Percentiles rank a stretch among this genome's conserved stretches.
phyloP scores from a whole-genome alignment of 92 coral and sea anemone species.

The Phenganax stokvisi region DNA sequence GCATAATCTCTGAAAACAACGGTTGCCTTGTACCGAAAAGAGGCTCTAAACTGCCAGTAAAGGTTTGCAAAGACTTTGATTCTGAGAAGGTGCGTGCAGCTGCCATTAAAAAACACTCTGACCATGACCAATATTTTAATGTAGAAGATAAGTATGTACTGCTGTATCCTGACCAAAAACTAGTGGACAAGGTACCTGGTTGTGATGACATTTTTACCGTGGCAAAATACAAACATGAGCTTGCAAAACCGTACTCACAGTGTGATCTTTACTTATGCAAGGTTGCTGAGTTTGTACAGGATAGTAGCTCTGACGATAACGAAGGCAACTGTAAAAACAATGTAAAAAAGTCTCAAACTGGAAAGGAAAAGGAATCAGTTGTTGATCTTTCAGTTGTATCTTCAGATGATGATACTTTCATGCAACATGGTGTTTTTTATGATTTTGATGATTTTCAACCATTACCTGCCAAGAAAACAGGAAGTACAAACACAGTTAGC shows the following conservation, averaged over 20 bases:
- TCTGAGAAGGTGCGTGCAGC: not conserved
- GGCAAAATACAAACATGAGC: slow-evolving; percentile 38
- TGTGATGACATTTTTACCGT: slow-evolving; percentile 40
- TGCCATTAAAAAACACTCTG: slow-evolving; percentile 43
- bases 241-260: too few species aligned
- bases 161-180: slow-evolving; percentile 50
- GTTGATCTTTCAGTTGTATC: not conserved
- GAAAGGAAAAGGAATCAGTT: not conserved
- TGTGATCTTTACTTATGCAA: not conserved
- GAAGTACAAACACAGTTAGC: too few species aligned
- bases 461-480: too few species aligned
- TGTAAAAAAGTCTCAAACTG: not conserved
- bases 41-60: slow-evolving; percentile 12
- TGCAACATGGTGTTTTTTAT: not conserved
- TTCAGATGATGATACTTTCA: not conserved
- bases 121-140: not conserved
- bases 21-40: slow-evolving; percentile 18
- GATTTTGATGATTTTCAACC: not conserved
- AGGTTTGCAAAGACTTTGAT: not conserved
- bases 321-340: not conserved
- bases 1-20: too few species aligned
- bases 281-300: not conserved
- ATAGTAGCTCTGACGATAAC: not conserved
- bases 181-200: slow-evolving; percentile 44
- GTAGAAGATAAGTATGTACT: slow-evolving; percentile 33